Evolutionary conservation across 1,140 invertebrate species (phyloP).

Genomic region (Plutomurus gul): DNA sequence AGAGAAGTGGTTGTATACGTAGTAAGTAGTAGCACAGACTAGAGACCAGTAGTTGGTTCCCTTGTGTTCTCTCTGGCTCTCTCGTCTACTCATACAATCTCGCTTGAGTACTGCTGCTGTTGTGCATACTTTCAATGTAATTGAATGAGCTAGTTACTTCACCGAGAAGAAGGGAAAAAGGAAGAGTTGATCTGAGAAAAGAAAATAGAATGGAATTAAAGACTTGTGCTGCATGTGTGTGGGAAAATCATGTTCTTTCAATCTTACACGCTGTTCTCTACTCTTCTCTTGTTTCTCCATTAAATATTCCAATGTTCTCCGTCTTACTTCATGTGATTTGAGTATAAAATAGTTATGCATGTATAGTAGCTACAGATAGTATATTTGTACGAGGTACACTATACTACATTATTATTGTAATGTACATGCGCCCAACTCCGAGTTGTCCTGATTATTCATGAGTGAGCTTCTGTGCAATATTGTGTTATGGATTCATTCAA

Average conservation of each 20-base stretch:
- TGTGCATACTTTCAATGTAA: background rate
- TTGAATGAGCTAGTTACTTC: background rate
- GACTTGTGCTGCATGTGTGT: conserved; percentile 40
- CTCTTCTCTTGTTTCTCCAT: background rate
- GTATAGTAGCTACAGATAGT: too few species aligned
- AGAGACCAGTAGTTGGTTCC: background rate
- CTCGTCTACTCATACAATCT: background rate
- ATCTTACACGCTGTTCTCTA: conserved; percentile 43
- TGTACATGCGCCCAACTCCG: too few species aligned
- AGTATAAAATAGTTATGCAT: too few species aligned
- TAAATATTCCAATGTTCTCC: background rate
- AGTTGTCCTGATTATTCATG: too few species aligned
- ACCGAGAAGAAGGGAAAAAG: background rate
- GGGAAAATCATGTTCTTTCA: conserved; percentile 49
- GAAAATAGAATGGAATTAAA: background rate
- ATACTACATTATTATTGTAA: too few species aligned
- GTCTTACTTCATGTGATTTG: background rate
- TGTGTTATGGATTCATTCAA: too few species aligned
- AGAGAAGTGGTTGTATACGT: background rate
- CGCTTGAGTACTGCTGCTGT: too few species aligned
- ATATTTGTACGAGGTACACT: too few species aligned
- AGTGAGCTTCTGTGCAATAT: too few species aligned
- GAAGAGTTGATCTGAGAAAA: conserved; percentile 1
- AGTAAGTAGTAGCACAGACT: background rate
- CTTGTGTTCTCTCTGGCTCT: background rate